Evolutionary conservation across 2,113 vertebrate genomes (phyloP).

Genomic region (Burhinus oedicnemus): DNA sequence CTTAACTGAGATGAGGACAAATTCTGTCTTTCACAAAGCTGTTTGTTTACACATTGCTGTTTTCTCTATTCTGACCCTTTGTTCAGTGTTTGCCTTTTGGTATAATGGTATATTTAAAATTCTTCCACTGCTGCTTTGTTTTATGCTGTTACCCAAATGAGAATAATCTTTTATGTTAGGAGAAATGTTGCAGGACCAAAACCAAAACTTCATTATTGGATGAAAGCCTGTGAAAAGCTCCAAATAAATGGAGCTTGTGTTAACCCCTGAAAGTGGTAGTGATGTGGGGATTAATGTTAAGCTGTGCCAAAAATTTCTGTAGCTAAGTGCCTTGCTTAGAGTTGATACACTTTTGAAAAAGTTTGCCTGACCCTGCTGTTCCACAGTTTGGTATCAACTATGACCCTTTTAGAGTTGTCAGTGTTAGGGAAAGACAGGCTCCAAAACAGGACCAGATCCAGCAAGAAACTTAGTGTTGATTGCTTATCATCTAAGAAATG

Average conservation of each 20-base stretch:
- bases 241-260: neutral
- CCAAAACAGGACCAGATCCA: neutral
- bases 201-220: neutral
- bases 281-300: neutral
- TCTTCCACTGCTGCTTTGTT: neutral
- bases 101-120: neutral
- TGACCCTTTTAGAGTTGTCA: neutral
- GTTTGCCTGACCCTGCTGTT: neutral
- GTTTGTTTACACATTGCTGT: neutral
- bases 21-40: neutral
- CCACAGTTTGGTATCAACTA: neutral
- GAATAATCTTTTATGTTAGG: neutral
- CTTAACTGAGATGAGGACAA: neutral
- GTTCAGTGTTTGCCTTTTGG: conserved; percentile 2
- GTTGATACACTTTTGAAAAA: neutral
- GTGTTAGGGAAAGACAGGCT: neutral
- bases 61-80: neutral
- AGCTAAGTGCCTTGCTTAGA: neutral
- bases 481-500: neutral
- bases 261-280: neutral
- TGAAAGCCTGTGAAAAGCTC: neutral
- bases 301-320: neutral
- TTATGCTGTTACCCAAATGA: neutral
- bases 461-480: neutral
- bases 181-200: neutral